Base-by-base conservation (phyloP, 2,113 vertebrate genomes). In the Salminus brasiliensis region DNA sequence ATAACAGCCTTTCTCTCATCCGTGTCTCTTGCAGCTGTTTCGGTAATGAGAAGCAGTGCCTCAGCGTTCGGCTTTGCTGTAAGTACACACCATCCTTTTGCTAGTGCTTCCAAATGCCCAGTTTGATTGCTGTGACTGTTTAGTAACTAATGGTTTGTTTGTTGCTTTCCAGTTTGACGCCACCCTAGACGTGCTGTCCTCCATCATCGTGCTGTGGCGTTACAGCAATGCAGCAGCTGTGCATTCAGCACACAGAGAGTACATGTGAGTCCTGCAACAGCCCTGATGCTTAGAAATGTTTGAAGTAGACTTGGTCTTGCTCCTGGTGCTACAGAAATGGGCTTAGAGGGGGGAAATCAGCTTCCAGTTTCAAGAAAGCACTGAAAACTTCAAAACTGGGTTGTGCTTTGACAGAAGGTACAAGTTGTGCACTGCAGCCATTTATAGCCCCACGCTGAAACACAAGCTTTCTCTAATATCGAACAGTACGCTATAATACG, bases 171-270 rank as follows among this genome's bases (percentile, higher is more conserved):
- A 99, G 98, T 99, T 99, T 79, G 97, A 99, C 52, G 98, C 98
- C 73, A 89, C 90, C 29, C 92, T 99, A 82, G 98, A 99, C 3
- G 97, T 99, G 67, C 82, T 99, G 87, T 98, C 97, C 0, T 98
- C 97, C 0, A 93, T 93, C 11, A 99, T 99, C 27, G 98, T 98
- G 36, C n/a, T 98, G 86, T 99, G 98, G 98, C 95, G 98, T 52
- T 99, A 99, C 89, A 97, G 96, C 93, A 99, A 99, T 0, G 97
- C 97, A 0, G 96, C 97, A 0, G 97, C 98, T 0, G 96, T 99
- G 32, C 97, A 99, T 88, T 99, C 97, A 1, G 97, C 97, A 0
- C 96, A 98, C 88, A 92, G 97, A 6, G 97, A 99, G 78, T 98
- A 99, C 92, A 94, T 98, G 98, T 99, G 85, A 98, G 97, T 97